These are phyloP conservation scores for Embiotoca jacksoni DNA, from an alignment of 2,113 vertebrate genomes.

Conservation along the genomic window DNA sequence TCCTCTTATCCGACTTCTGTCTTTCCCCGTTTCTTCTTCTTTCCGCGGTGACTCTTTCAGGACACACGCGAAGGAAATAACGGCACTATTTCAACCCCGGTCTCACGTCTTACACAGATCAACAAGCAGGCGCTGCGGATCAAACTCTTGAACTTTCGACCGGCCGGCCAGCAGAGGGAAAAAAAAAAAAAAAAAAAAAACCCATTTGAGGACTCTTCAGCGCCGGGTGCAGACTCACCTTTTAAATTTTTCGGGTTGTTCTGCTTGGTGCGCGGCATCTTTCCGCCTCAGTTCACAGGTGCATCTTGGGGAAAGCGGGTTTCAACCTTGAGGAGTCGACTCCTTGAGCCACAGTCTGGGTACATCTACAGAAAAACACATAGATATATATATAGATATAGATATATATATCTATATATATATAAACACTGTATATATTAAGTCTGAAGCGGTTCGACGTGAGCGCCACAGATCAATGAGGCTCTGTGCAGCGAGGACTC, in stretches of 20 bases:
- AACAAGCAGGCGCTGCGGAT: too few relatives aligned
- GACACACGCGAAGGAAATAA: too few relatives aligned
- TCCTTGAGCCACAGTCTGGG: slow-evolving; percentile 36
- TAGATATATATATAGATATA: slow-evolving; percentile 18
- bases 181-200: accelerated
- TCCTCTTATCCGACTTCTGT: too few relatives aligned
- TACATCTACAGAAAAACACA: slow-evolving; percentile 60
- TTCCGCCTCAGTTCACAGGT: slow-evolving; percentile 81
- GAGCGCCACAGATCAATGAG: slow-evolving; percentile 29
- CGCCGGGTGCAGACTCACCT: slow-evolving; percentile 84
- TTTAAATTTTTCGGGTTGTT: slow-evolving; percentile 97
- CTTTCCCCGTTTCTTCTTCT: too few relatives aligned
- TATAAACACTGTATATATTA: background rate
- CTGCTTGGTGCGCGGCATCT: slow-evolving; percentile 99
- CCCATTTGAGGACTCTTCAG: too few relatives aligned
- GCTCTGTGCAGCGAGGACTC: slow-evolving; percentile 9
- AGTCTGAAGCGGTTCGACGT: slow-evolving; percentile 40
- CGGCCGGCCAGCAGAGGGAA: too few relatives aligned
- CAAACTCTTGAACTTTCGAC: too few relatives aligned
- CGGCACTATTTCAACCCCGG: too few relatives aligned
- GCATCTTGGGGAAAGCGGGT: slow-evolving; percentile 69
- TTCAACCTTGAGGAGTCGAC: slow-evolving; percentile 41
- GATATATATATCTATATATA: slow-evolving; percentile 6
- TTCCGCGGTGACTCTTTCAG: too few relatives aligned
- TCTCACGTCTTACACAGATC: too few relatives aligned